These are phyloP conservation scores for Volucella bombylans DNA, from an alignment of 2,888 invertebrate species.

Conservation along the genomic window DNA sequence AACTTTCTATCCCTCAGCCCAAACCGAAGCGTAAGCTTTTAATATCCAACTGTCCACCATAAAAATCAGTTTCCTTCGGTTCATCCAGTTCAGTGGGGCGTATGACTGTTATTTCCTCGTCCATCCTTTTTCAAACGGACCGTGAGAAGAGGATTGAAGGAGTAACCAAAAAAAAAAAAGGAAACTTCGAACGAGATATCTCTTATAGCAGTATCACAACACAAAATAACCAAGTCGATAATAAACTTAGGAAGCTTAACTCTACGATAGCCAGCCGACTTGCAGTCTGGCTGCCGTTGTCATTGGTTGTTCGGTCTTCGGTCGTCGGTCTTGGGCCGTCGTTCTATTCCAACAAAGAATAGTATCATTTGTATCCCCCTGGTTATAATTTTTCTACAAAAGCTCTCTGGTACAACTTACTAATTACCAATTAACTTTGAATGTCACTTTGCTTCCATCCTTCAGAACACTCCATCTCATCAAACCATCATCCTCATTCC, in stretches of 20 bases:
- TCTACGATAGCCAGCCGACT: constrained; percentile 45
- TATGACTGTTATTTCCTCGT: constrained; percentile 61
- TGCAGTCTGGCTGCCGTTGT: constrained; percentile 50
- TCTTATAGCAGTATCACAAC: constrained; percentile 53
- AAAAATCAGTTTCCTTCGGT: constrained; percentile 62
- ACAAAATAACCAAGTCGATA: constrained; percentile 65
- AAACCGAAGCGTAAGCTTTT: constrained; percentile 74
- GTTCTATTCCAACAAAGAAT: constrained; percentile 12
- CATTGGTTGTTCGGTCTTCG: too few species aligned
- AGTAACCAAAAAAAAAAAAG: constrained; percentile 19
- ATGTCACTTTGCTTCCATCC: constrained; percentile 52
- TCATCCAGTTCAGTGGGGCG: constrained; percentile 61
- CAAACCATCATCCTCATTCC: constrained; percentile 18
- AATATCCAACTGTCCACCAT: constrained; percentile 75
- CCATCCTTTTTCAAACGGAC: constrained; percentile 13
- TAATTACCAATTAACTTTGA: constrained; percentile 78
- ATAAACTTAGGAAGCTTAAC: constrained; percentile 65
- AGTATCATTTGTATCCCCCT: constrained; percentile 69
- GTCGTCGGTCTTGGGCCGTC: too few species aligned
- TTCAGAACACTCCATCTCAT: constrained; percentile 26
- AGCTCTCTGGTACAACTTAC: constrained; percentile 69
- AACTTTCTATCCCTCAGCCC: constrained; percentile 59
- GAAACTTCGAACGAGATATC: constrained; percentile 30
- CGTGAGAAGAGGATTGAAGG: not conserved
- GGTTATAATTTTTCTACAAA: constrained; percentile 72